phyloP scores from a whole-genome alignment of 2,113 vertebrate species.

The Chlamydotis undulata region DNA sequence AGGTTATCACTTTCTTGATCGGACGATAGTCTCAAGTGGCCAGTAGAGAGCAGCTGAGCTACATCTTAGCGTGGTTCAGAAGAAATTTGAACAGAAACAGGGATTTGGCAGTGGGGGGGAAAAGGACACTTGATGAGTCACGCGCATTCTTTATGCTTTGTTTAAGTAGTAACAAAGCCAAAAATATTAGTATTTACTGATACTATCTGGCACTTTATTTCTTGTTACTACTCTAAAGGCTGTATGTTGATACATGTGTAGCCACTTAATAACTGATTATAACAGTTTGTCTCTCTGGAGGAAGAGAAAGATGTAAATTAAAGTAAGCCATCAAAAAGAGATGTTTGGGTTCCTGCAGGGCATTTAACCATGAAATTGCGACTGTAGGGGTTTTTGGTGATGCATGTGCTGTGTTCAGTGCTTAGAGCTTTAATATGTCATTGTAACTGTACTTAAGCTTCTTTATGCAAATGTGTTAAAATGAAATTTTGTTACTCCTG shows the following conservation, averaged over 20 bases:
- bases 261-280: constrained; percentile 49
- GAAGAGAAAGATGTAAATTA: constrained; percentile 52
- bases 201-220: constrained; percentile 48
- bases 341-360: constrained; percentile 44
- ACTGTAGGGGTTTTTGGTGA: constrained; percentile 42
- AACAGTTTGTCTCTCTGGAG: constrained; percentile 37
- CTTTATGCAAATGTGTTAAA: constrained; percentile 58
- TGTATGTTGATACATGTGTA: constrained; percentile 31
- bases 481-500: constrained; percentile 33
- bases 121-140: constrained; percentile 32
- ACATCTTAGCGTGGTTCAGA: neutral
- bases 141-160: constrained; percentile 31
- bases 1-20: neutral
- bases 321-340: constrained; percentile 62
- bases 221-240: constrained; percentile 1
- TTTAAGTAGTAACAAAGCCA: constrained; percentile 53
- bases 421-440: constrained; percentile 55
- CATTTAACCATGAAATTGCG: constrained; percentile 63
- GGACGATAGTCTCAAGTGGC: neutral
- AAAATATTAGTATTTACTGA: constrained; percentile 58
- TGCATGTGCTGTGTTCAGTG: constrained; percentile 18
- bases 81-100: neutral
- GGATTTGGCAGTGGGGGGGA: neutral
- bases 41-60: constrained; percentile 82
- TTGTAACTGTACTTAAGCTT: constrained; percentile 60